Percentiles rank a stretch among this genome's conserved stretches.
These are phyloP conservation scores for Habroteleia sp. DNA, from an alignment of 2,888 invertebrate genomes.

Conservation along the genomic window DNA sequence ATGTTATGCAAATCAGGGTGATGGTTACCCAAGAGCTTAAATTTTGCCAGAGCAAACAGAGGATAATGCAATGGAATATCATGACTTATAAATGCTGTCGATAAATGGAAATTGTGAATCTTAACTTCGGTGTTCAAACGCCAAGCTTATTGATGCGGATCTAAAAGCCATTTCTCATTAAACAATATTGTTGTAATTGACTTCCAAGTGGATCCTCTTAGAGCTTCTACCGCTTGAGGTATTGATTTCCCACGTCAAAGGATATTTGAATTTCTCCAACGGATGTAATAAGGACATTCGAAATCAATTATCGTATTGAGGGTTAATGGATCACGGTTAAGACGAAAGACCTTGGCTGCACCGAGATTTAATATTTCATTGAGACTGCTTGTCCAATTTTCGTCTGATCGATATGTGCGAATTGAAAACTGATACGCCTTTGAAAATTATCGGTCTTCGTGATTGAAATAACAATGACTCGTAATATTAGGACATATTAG, in stretches of 20 bases:
- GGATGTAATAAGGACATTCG: background rate
- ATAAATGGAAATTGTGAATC: background rate
- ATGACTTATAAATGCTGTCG: background rate
- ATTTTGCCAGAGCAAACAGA: constrained; percentile 1
- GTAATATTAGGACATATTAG: too few species aligned
- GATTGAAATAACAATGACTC: too few species aligned
- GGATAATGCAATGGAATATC: background rate
- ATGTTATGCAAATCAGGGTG: too few species aligned
- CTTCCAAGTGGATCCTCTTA: constrained; percentile 6
- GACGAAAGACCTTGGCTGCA: background rate
- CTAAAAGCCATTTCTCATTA: background rate
- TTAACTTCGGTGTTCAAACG: constrained; percentile 1
- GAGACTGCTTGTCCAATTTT: too few species aligned
- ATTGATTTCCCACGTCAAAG: constrained; percentile 5
- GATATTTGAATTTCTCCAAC: background rate
- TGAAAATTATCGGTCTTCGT: too few species aligned
- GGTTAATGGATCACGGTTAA: constrained; percentile 3
- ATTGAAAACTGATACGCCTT: too few species aligned
- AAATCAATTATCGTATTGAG: constrained; percentile 1
- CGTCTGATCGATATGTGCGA: too few species aligned
- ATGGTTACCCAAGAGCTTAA: constrained; percentile 11
- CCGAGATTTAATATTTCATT: too few species aligned
- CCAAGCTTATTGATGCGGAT: background rate
- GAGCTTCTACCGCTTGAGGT: background rate
- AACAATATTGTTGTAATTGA: constrained; percentile 8